These are phyloP conservation scores for Thunnus albacares DNA, from an alignment of 2,797 vertebrate species.

Conservation along the genomic window DNA sequence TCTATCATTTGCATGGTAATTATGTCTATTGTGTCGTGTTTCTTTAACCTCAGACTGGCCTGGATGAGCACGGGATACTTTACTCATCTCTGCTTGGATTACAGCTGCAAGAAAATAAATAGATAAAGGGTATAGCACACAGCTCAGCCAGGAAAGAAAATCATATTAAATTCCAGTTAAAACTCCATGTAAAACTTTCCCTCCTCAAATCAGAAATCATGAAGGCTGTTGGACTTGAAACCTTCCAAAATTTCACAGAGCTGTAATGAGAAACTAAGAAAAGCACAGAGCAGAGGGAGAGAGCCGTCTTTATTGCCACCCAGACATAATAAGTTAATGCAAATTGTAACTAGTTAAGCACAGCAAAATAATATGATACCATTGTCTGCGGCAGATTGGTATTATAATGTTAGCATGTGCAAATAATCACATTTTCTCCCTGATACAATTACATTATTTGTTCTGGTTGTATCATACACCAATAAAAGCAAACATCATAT, in stretches of 20 bases:
- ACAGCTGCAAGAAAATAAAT: constrained; percentile 29
- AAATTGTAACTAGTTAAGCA: constrained; percentile 92
- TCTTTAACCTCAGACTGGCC: constrained; percentile 53
- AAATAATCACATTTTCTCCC: constrained; percentile 94
- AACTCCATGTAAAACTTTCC: constrained; percentile 59
- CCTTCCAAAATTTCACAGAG: constrained; percentile 65
- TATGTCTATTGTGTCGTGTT: constrained; percentile 55
- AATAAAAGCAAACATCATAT: constrained; percentile 99
- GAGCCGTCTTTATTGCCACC: constrained; percentile 83
- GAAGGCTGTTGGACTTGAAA: constrained; percentile 52
- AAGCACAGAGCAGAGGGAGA: constrained; percentile 69
- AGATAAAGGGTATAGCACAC: constrained; percentile 27
- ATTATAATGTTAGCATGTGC: constrained; percentile 92
- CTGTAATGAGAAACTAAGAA: constrained; percentile 80
- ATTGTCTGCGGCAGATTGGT: constrained; percentile 87
- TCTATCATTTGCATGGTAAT: constrained; percentile 71
- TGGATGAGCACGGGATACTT: constrained; percentile 17
- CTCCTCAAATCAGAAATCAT: constrained; percentile 45
- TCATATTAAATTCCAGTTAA: constrained; percentile 17
- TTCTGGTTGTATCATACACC: constrained; percentile 95
- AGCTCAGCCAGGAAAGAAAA: background rate
- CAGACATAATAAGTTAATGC: constrained; percentile 89
- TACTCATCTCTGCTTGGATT: constrained; percentile 19
- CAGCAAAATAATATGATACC: constrained; percentile 89
- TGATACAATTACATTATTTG: constrained; percentile 99